phyloP scores from a whole-genome alignment of 2,797 vertebrate genomes.

The Amniataba percoides region DNA sequence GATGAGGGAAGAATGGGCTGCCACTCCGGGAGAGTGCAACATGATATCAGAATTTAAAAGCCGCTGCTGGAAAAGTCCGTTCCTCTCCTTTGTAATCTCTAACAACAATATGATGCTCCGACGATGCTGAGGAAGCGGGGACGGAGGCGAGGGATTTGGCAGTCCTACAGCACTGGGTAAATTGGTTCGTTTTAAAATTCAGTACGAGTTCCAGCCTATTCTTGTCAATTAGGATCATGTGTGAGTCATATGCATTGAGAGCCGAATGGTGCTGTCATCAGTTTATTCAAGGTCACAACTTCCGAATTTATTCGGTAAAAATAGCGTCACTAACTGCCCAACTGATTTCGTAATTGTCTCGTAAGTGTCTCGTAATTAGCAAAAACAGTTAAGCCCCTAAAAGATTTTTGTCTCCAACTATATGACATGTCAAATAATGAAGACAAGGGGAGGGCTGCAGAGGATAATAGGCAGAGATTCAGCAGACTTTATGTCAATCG shows the following conservation, averaged over 20 bases:
- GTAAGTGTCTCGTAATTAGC: conserved; percentile 36
- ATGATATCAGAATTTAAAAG: conserved; percentile 40
- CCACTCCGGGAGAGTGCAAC: conserved; percentile 33
- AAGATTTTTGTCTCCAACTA: conserved; percentile 27
- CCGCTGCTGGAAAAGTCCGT: conserved; percentile 17
- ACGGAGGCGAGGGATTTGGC: background rate
- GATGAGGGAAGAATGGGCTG: conserved; percentile 41
- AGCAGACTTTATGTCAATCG: conserved; percentile 56
- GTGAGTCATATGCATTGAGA: conserved; percentile 39
- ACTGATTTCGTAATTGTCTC: conserved; percentile 22
- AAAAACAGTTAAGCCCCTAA: conserved; percentile 20
- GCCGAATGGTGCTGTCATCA: conserved; percentile 17
- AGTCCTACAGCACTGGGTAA: background rate
- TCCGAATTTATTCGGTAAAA: conserved; percentile 16
- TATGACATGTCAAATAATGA: conserved; percentile 33
- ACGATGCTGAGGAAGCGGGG: conserved; percentile 13
- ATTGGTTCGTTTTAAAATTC: conserved; percentile 28
- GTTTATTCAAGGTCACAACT: conserved; percentile 34
- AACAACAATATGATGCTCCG: conserved; percentile 13
- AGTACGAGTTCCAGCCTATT: conserved; percentile 35
- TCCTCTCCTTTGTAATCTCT: conserved; percentile 27
- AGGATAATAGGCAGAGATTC: conserved; percentile 50
- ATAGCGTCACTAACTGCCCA: conserved; percentile 17
- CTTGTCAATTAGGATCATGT: conserved; percentile 46
- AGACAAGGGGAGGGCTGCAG: conserved; percentile 45